Base-by-base conservation (phyloP, 2,113 vertebrate genomes). In the Aldabrachelys gigantea region DNA sequence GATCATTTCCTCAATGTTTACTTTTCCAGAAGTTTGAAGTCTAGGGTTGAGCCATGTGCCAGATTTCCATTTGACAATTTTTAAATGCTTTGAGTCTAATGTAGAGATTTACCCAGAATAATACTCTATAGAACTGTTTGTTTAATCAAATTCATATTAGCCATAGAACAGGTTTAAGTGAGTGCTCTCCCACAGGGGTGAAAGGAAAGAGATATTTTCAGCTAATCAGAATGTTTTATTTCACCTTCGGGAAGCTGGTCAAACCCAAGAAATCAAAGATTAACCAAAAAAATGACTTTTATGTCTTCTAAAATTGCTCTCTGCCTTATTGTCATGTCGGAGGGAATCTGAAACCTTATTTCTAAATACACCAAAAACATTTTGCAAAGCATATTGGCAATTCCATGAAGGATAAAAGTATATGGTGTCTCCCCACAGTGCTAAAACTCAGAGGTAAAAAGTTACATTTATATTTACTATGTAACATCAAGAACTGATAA, bases 111-210 rank as follows among this genome's bases (percentile, higher is more conserved):
- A 90, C 29, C 89, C 80, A 62, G 88, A 91, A 80, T 47, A 10
- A 62, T 94, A 24, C 85, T 94, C 56, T n/a, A 53, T 53, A 91
- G 91, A 90, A 94, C 87, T 84, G n/a, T 47, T 38, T 88, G 80
- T 96, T 96, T 96, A 90, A 89, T 92, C 90, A 86, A 19, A 0
- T 94, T 94, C 82, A 87, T 75, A 90, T 95, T 96, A 96, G 94
- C 93, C 87, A 90, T 88, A 90, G 85, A 95, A 91, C 80, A 89
- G 82, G 96, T 94, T 95, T 93, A 96, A 95, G 89, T 24, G 84
- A 38, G 95, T 94, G 94, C 76, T 95, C 49, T 89, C 94, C 52
- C 6, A 8, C 84, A 83, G 49, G 80, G 94, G 93, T 86, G 72
- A 88, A 96, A 86, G 82, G 47, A 59, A 52, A 80, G 89, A 14